Evolutionary conservation across 2,888 invertebrate genomes (phyloP), one percentile per base, ranked within the genome.

Genomic region (Ceraclea dissimilis): DNA sequence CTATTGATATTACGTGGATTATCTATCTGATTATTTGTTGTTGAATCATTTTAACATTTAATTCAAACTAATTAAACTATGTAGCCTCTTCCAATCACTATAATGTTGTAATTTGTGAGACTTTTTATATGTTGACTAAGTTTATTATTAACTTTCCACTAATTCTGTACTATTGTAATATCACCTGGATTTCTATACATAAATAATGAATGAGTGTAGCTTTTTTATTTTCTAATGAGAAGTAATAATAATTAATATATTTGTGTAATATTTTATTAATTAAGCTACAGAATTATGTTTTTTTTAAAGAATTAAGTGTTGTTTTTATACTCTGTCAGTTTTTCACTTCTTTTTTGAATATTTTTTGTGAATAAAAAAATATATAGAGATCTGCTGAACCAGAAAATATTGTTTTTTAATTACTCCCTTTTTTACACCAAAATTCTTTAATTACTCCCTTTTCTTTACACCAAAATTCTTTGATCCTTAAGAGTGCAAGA

Each of bases 371-470:
- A 59, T 51, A 59, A 55, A 59, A 49, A 52, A 52, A 39, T 54
- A 58, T 54, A 50, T 58, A 53, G 50, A 58, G 46, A 51, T 58
- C 58, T 58, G 58, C 58, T 46, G 49, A 55, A 49, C 51, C 58
- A 58, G 58, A 55, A 58, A n/a, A 31, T 51, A 52, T 39, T 4
- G 39, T 39, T 13, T 39, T 39, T 13, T 39, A 31, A 31, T 8
- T 31, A n/a, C n/a, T n/a, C n/a, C n/a, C n/a, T n/a, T n/a, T n/a
- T n/a, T n/a, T n/a, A n/a, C n/a, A n/a, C n/a, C n/a, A n/a, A n/a
- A n/a, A n/a, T n/a, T n/a, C n/a, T n/a, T n/a, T n/a, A n/a, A n/a
- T n/a, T n/a, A n/a, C n/a, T n/a, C n/a, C n/a, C n/a, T n/a, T n/a
- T n/a, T n/a, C n/a, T n/a, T n/a, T n/a, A n/a, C n/a, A n/a, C n/a